Evolutionary conservation across 2,888 invertebrate genomes (phyloP).

Genomic region (Apoda limacodes): DNA sequence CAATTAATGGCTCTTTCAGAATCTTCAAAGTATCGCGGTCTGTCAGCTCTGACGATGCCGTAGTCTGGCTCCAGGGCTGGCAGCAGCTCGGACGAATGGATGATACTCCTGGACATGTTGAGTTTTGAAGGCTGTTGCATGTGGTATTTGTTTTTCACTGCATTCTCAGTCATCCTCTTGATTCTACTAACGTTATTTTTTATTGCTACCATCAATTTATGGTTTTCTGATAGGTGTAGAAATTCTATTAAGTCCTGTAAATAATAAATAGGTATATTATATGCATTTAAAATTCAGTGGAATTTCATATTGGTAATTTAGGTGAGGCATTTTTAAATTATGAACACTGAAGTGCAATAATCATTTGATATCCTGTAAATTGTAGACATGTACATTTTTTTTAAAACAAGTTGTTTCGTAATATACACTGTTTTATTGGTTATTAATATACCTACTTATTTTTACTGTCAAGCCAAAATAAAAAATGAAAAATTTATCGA

Average conservation of each 20-base stretch:
- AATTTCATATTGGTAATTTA: too few relatives aligned
- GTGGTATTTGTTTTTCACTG: conserved; percentile 29
- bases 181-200: conserved; percentile 43
- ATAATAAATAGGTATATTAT: too few relatives aligned
- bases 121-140: conserved; percentile 35
- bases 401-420: too few relatives aligned
- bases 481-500: too few relatives aligned
- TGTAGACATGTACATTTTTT: too few relatives aligned
- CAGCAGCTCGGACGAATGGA: conserved; percentile 17
- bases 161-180: conserved; percentile 42
- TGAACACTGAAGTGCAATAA: too few relatives aligned
- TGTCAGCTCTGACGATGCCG: conserved; percentile 43
- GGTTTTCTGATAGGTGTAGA: conserved; percentile 43
- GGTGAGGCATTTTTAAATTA: too few relatives aligned
- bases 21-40: conserved; percentile 52
- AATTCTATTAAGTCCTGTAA: conserved; percentile 48
- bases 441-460: too few relatives aligned
- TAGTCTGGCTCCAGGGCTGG: conserved; percentile 56
- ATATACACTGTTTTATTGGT: too few relatives aligned
- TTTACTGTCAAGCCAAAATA: too few relatives aligned
- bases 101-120: conserved; percentile 23
- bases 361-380: too few relatives aligned
- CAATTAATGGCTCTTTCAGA: conserved; percentile 52
- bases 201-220: conserved; percentile 43
- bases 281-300: too few relatives aligned